Base-by-base conservation (phyloP, 2,113 vertebrate genomes). In the Lagopus muta region DNA sequence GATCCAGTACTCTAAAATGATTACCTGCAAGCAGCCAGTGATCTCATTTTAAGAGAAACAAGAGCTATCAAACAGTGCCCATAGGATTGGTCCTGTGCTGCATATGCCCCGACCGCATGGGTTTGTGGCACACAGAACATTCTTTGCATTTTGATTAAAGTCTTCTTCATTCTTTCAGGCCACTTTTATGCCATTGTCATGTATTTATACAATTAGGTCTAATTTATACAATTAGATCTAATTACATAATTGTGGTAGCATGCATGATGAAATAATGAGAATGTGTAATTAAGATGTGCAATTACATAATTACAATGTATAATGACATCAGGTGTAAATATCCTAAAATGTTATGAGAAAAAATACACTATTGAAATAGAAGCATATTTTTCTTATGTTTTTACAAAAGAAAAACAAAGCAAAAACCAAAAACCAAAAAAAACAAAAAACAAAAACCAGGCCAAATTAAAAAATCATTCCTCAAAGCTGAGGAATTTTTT, bases 221-320 rank as follows among this genome's bases (percentile, higher is more conserved):
- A 92, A 95, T 95, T 91, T 90, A 94, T 95, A 94, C 86, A 94
- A 97, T 98, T 98, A 97, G 57, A 87, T 89, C 86, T 97, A 97
- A 98, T 97, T 97, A 96, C 88, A 95, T 97, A 97, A 97, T 97
- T 97, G 97, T 96, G 95, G 90, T 92, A 97, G 93, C 42, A 65
- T 86, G 86, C 83, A 88, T 95, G 94, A 97, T 98, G 92, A 95
- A 97, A 96, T 94, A 95, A 97, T 96, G 94, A 95, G 84, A 96
- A 97, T 80, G 78, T 95, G 64, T 76, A 95, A 97, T 97, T 95
- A 97, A 94, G 94, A 95, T 82, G 50, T 97, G 80, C 92, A 97
- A 97, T 97, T 97, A 96, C 85, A 97, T 97, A 97, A 97, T 97
- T 97, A 96, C 89, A 96, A 83, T 81, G 95, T 96, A 79, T 97